These are phyloP conservation scores for Falcaria lacertinaria DNA, from an alignment of 2,888 invertebrate genomes.

Conservation along the genomic window DNA sequence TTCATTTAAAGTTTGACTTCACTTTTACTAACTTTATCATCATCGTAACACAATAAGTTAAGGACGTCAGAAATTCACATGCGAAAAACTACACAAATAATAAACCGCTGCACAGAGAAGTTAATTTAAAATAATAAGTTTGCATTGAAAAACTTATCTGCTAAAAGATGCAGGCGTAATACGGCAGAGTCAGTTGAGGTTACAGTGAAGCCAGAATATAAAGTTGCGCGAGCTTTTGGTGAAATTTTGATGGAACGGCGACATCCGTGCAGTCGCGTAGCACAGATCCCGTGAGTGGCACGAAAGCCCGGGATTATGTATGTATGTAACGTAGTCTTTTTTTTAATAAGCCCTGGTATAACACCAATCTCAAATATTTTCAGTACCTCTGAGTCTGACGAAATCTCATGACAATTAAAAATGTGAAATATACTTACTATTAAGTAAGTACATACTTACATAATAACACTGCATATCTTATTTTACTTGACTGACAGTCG, in stretches of 20 bases:
- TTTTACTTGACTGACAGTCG: too few relatives aligned
- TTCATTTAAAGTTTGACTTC: conserved; percentile 58
- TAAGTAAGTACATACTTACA: too few relatives aligned
- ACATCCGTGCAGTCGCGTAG: conserved; percentile 34
- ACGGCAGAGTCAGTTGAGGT: background rate
- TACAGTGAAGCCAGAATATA: conserved; percentile 20
- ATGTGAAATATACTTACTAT: too few relatives aligned
- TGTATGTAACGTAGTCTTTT: background rate
- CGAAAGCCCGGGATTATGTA: conserved; percentile 7
- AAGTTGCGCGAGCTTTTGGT: conserved; percentile 23
- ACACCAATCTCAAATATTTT: too few relatives aligned
- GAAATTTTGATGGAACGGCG: conserved; percentile 27
- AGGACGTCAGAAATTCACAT: too few relatives aligned
- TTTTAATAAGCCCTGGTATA: too few relatives aligned
- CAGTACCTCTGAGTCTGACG: too few relatives aligned
- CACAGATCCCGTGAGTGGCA: conserved; percentile 10
- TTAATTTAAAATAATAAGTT: background rate
- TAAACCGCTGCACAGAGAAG: too few relatives aligned
- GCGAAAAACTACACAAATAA: too few relatives aligned
- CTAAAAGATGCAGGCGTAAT: conserved; percentile 24
- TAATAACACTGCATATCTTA: too few relatives aligned
- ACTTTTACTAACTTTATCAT: conserved; percentile 51
- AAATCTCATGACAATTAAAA: too few relatives aligned
- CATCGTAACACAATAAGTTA: too few relatives aligned
- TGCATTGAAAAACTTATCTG: background rate